Evolutionary conservation across 2,888 invertebrate species (phyloP).

Genomic region (Acleris literana): DNA sequence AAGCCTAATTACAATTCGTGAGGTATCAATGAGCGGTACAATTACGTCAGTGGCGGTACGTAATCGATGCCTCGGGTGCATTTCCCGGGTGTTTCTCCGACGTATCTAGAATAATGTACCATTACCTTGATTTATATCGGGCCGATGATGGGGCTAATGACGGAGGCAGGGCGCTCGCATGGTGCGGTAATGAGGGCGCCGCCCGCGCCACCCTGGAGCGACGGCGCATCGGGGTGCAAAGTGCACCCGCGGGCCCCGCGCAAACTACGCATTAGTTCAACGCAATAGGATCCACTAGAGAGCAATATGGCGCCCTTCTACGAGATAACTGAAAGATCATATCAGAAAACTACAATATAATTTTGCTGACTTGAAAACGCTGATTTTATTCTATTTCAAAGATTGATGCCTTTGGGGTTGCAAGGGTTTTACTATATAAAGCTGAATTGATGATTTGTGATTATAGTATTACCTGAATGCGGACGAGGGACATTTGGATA

Average conservation of each 20-base stretch:
- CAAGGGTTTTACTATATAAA: too few species aligned
- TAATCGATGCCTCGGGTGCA: conserved; percentile 72
- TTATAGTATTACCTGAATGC: too few species aligned
- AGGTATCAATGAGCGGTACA: conserved; percentile 79
- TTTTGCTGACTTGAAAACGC: too few species aligned
- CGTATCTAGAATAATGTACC: conserved; percentile 78
- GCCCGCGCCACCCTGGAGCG: conserved; percentile 47
- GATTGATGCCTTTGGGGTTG: too few species aligned
- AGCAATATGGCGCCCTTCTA: neutral
- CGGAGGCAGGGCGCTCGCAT: conserved; percentile 69
- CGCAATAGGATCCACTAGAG: conserved; percentile 2
- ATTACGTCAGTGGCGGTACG: conserved; percentile 73
- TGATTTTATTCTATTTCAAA: too few species aligned
- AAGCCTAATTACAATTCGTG: conserved; percentile 79
- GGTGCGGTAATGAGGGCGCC: conserved; percentile 58
- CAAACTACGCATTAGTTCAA: conserved; percentile 16
- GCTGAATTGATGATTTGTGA: too few species aligned
- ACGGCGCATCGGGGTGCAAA: conserved; percentile 44
- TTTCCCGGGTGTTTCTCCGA: conserved; percentile 76
- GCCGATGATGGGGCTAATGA: conserved; percentile 76
- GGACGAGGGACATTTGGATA: too few species aligned
- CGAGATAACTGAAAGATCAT: neutral
- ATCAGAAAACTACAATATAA: too few species aligned
- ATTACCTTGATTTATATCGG: conserved; percentile 81
- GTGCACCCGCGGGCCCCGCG: conserved; percentile 41